These are phyloP conservation scores for Melipona quadrifasciata DNA, from an alignment of 1,140 invertebrate genomes.

Conservation along the genomic window DNA sequence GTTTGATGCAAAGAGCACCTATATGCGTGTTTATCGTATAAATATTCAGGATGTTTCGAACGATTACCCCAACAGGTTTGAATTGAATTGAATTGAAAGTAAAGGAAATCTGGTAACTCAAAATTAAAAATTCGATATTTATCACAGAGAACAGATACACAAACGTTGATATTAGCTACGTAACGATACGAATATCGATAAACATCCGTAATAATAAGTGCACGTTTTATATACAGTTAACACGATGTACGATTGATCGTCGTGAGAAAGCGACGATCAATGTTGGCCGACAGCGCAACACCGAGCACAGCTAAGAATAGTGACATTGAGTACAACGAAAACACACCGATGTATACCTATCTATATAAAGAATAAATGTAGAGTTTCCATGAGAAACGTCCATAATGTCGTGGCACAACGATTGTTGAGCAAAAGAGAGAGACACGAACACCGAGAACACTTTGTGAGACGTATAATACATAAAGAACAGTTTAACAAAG, in stretches of 20 bases:
- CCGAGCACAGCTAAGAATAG: conserved; percentile 68
- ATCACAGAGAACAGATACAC: not conserved
- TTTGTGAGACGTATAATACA: conserved; percentile 57
- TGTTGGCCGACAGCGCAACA: conserved; percentile 65
- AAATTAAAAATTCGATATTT: not conserved
- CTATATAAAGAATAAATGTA: conserved; percentile 47
- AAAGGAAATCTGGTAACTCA: not conserved
- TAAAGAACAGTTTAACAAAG: conserved; percentile 48
- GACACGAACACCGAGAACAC: conserved; percentile 57
- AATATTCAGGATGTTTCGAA: not conserved
- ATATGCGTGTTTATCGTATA: not conserved
- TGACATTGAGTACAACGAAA: conserved; percentile 73
- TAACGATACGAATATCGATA: not conserved
- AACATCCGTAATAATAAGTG: not conserved
- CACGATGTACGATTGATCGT: not conserved
- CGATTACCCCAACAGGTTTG: not conserved
- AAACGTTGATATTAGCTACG: not conserved
- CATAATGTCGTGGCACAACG: conserved; percentile 29
- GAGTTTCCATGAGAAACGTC: conserved; percentile 36
- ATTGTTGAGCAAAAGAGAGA: conserved; percentile 42
- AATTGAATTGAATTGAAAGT: not conserved
- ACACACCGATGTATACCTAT: conserved; percentile 58
- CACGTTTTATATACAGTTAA: conserved; percentile 19
- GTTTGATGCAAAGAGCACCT: not conserved
- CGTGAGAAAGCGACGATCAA: conserved; percentile 46